Conservation (phyloP, 2,888 invertebrate genomes). For the Marronus borbonicus region DNA sequence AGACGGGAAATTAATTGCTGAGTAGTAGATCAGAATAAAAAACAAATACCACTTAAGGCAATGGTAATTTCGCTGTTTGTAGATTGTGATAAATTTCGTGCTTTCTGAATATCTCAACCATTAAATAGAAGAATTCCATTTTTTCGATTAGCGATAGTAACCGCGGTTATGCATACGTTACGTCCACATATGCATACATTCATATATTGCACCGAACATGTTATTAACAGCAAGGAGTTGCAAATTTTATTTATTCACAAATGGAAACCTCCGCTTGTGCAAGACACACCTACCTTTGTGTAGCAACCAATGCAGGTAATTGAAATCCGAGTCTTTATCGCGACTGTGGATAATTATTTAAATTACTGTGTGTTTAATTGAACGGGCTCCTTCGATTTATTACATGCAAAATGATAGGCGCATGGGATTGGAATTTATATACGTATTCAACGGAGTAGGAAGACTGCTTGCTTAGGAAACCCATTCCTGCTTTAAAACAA, state of each 20-base stretch:
- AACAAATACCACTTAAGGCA: no score
- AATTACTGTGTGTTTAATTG: constrained; percentile 46
- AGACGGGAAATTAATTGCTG: no score
- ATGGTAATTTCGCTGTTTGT: no score
- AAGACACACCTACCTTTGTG: constrained; percentile 50
- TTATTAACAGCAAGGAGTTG: constrained; percentile 38
- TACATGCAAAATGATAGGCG: constrained; percentile 37
- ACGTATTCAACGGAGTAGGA: constrained; percentile 21
- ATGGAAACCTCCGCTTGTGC: constrained; percentile 47
- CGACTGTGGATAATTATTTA: constrained; percentile 43
- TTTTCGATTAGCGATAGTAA: constrained; percentile 1
- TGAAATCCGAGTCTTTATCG: constrained; percentile 39
- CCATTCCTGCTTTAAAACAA: constrained; percentile 4
- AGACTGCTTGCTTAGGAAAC: constrained; percentile 24
- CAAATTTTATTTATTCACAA: constrained; percentile 46
- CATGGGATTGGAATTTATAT: constrained; percentile 43
- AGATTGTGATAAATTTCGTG: not conserved
- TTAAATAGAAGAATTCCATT: not conserved
- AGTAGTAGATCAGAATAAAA: no score
- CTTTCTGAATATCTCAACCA: no score
- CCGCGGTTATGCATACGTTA: not conserved
- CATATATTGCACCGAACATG: constrained; percentile 31
- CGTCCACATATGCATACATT: not conserved
- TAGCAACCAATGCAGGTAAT: constrained; percentile 46
- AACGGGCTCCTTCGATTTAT: constrained; percentile 44